Evolutionary conservation across 2,797 vertebrate species (phyloP).

Genomic region (Florisuga fusca): DNA sequence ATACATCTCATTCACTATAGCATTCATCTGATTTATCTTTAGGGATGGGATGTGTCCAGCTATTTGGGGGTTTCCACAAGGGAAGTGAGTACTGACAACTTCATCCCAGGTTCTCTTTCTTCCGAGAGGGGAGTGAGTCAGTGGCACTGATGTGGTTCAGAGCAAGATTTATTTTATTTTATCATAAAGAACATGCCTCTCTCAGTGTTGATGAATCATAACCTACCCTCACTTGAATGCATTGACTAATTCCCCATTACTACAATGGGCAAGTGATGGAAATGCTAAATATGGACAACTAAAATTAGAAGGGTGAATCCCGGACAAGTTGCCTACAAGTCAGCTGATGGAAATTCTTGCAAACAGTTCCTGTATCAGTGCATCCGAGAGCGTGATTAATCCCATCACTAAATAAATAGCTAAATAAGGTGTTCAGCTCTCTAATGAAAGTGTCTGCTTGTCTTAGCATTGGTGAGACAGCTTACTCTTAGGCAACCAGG

Average conservation of each 20-base stretch:
- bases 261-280: not conserved
- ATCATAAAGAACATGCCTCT: not conserved
- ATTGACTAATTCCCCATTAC: not conserved
- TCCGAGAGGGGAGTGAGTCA: not conserved
- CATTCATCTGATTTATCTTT: not conserved
- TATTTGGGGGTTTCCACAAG: not conserved
- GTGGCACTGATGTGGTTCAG: not conserved
- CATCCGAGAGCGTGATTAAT: not conserved
- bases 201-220: not conserved
- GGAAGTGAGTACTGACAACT: not conserved
- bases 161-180: not conserved
- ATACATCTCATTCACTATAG: not conserved
- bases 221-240: not conserved
- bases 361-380: not conserved
- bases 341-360: not conserved
- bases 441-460: fast-evolving
- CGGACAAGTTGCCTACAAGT: not conserved
- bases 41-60: not conserved
- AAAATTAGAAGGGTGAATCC: not conserved
- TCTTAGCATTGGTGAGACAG: not conserved
- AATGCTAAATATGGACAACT: not conserved
- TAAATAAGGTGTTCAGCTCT: not conserved
- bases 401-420: not conserved
- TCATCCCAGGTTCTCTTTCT: not conserved
- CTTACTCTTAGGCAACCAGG: not conserved